These are phyloP conservation scores for Troilus luridus DNA, from an alignment of 2,888 invertebrate genomes.

Conservation along the genomic window DNA sequence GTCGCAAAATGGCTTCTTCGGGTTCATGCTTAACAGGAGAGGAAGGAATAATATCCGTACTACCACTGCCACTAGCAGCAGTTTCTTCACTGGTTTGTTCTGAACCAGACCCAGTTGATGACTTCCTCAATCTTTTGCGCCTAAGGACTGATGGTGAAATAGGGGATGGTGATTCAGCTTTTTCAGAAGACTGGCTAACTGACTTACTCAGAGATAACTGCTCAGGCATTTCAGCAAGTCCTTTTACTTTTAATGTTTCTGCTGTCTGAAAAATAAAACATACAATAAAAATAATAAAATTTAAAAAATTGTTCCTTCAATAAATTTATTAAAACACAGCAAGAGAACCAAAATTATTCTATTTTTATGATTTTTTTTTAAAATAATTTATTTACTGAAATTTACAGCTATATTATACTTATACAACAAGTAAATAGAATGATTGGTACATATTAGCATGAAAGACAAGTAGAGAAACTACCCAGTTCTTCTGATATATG, in stretches of 20 bases:
- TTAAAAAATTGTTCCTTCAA: background rate
- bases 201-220: conserved; percentile 75
- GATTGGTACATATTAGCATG: too few relatives aligned
- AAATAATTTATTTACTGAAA: too few relatives aligned
- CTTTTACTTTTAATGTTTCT: conserved; percentile 89
- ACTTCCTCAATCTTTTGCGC: conserved; percentile 77
- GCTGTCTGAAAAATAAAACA: conserved; percentile 78
- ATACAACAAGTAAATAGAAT: too few relatives aligned
- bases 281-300: background rate
- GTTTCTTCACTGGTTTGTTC: conserved; percentile 68
- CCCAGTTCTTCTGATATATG: too few relatives aligned
- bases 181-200: conserved; percentile 72
- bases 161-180: conserved; percentile 70
- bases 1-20: conserved; percentile 68
- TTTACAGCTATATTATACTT: too few relatives aligned
- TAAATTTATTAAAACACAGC: background rate
- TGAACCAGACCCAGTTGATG: conserved; percentile 76
- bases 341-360: too few relatives aligned
- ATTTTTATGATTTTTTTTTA: too few relatives aligned
- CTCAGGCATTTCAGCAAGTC: conserved; percentile 86
- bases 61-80: conserved; percentile 63
- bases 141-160: conserved; percentile 74
- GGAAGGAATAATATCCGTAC: conserved; percentile 58
- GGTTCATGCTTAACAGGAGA: conserved; percentile 69
- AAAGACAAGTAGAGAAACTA: too few relatives aligned